Conservation (phyloP, 2,797 vertebrate genomes). For the Melanotaenia nigrans region DNA sequence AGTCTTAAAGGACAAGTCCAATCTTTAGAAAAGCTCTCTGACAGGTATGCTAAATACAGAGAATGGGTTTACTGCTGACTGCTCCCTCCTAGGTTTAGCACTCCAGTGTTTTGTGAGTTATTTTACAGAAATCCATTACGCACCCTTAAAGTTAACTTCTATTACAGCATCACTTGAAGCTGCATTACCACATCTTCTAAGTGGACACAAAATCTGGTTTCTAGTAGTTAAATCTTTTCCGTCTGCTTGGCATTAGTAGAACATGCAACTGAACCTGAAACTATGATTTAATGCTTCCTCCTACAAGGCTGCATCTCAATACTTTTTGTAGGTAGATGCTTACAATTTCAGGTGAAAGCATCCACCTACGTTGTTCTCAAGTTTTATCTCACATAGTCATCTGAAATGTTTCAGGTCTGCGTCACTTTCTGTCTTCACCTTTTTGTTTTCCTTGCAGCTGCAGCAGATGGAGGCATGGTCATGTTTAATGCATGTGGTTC, state of each 20-base stretch:
- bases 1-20: constrained; percentile 71
- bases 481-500: constrained; percentile 86
- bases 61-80: constrained; percentile 6
- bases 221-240: neutral
- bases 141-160: neutral
- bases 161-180: neutral
- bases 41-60: constrained; percentile 18
- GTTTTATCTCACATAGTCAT: neutral
- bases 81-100: neutral
- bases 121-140: constrained; percentile 13
- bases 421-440: constrained; percentile 48
- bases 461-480: constrained; percentile 67
- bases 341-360: neutral
- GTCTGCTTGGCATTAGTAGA: neutral
- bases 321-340: neutral
- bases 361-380: neutral
- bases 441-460: constrained; percentile 58
- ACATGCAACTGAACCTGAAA: neutral
- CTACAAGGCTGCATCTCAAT: neutral
- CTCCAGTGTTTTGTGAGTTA: constrained; percentile 16
- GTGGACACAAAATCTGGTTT: neutral
- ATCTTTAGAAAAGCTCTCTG: constrained; percentile 53
- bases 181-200: constrained; percentile 1
- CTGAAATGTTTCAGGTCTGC: constrained; percentile 30
- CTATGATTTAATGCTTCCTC: neutral